Evolutionary conservation across 2,113 vertebrate species (phyloP), one percentile per base, ranked within the genome.

Genomic region (Cnemophilus loriae): DNA sequence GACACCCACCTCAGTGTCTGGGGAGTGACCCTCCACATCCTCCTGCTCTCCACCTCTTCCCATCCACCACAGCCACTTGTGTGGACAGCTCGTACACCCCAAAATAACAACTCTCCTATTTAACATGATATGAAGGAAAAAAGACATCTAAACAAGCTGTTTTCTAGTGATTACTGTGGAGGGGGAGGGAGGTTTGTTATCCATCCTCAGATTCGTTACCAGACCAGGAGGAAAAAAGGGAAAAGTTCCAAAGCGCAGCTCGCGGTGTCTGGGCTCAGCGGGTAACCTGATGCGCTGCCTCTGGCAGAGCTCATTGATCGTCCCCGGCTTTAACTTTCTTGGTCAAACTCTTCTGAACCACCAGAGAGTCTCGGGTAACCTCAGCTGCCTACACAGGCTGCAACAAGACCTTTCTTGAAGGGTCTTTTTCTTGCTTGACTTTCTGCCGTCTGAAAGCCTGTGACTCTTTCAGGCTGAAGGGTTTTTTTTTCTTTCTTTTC

Each of bases 311-410:
- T 78, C 96, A 98, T 98, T 82, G 93, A 98, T 97, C 59, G 87
- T 74, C 97, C 95, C 96, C 93, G 89, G 92, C 78, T 55, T 97
- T 95, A 95, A 96, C 97, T 98, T 97, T 98, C 97, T 97, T 96
- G 92, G 96, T 96, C 93, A 97, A 96, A 98, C 92, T 97, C 97
- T 93, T 96, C 94, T 90, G 96, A 83, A 41, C 97, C 96, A 68
- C 97, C 96, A 89, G 97, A 96, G 98, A 96, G 94, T 94, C 90
- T 97, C 94, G 2, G 44, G 97, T 98, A 98, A 98, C 97, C 74
- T 50, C 94, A 98, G 96, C 96, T 21, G 39, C 77, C 89, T 90
- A 16, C 81, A 90, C 95, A 96, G 89, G 77, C 92, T 84, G 74
- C 90, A 96, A 97, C 88, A 89, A 95, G 85, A 95, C 96, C 95